phyloP scores from a whole-genome alignment of 2,888 invertebrate genomes.

The Cataglyphis altisquamis region DNA sequence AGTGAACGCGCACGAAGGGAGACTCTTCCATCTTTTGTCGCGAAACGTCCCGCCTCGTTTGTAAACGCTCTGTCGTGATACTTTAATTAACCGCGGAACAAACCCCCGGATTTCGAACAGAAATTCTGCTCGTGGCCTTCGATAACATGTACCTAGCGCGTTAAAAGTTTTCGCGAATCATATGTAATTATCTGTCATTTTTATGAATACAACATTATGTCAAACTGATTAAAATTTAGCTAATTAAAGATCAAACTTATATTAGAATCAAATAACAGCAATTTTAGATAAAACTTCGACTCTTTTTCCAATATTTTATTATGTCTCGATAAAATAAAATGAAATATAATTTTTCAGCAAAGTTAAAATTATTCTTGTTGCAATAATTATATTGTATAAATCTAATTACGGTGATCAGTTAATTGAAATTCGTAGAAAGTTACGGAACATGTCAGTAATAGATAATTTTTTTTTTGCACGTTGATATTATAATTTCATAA shows the following conservation, averaged over 20 bases:
- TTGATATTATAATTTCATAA: neutral
- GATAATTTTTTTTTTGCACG: neutral
- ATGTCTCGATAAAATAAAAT: neutral
- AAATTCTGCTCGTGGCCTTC: conserved; percentile 1
- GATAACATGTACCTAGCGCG: conserved; percentile 16
- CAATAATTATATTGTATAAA: neutral
- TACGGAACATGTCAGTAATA: neutral
- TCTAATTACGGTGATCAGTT: neutral
- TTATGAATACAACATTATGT: neutral
- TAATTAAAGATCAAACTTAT: neutral
- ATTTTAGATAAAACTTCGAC: neutral
- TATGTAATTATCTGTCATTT: neutral
- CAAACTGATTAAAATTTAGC: neutral
- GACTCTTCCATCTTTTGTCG: conserved; percentile 50
- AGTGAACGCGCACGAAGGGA: conserved; percentile 50
- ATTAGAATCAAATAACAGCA: neutral
- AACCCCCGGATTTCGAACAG: conserved; percentile 11
- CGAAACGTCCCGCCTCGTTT: conserved; percentile 49
- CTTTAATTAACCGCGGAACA: conserved; percentile 51
- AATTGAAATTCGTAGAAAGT: neutral
- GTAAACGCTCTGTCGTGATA: conserved; percentile 52
- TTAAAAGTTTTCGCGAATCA: neutral
- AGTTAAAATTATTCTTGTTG: neutral
- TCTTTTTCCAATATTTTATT: neutral
- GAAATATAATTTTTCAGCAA: neutral